phyloP scores from a whole-genome alignment of 2,797 vertebrate species.

The Lophius americanus region DNA sequence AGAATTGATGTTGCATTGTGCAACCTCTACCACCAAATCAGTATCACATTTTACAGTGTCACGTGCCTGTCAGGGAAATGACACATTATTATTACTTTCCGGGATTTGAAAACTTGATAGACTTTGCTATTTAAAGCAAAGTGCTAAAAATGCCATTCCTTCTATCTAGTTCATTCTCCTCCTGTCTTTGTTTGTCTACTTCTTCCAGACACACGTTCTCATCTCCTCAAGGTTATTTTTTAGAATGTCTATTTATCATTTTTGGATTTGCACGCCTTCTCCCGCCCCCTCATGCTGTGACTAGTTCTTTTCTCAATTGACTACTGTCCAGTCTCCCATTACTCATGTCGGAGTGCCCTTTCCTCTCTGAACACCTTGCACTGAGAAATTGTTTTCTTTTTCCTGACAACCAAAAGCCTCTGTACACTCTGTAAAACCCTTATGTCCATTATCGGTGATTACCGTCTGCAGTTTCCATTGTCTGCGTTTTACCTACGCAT shows the following conservation, averaged over 20 bases:
- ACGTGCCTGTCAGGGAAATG: constrained; percentile 39
- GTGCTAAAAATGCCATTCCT: constrained; percentile 23
- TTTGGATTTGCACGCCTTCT: constrained; percentile 46
- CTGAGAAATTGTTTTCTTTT: constrained; percentile 37
- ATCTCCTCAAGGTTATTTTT: constrained; percentile 67
- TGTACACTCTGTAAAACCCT: constrained; percentile 4
- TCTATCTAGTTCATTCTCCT: constrained; percentile 2
- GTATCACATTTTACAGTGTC: constrained; percentile 26
- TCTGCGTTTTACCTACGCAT: neutral
- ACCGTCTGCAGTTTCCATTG: constrained; percentile 11
- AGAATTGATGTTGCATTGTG: no score
- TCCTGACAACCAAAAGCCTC: constrained; percentile 23
- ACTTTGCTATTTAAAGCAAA: constrained; percentile 42
- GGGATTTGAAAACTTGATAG: constrained; percentile 33
- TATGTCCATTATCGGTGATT: constrained; percentile 31
- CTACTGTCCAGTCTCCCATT: constrained; percentile 56
- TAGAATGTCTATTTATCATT: constrained; percentile 64
- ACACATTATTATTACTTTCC: constrained; percentile 41
- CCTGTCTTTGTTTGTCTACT: neutral
- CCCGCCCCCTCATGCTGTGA: constrained; percentile 51
- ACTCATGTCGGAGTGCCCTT: constrained; percentile 57
- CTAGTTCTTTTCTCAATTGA: constrained; percentile 70
- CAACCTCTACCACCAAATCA: constrained; percentile 13
- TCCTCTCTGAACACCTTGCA: constrained; percentile 32
- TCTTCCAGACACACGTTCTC: constrained; percentile 32